Base-by-base conservation (phyloP, 2,888 invertebrate species). In the Ecdyonurus torrentis region DNA sequence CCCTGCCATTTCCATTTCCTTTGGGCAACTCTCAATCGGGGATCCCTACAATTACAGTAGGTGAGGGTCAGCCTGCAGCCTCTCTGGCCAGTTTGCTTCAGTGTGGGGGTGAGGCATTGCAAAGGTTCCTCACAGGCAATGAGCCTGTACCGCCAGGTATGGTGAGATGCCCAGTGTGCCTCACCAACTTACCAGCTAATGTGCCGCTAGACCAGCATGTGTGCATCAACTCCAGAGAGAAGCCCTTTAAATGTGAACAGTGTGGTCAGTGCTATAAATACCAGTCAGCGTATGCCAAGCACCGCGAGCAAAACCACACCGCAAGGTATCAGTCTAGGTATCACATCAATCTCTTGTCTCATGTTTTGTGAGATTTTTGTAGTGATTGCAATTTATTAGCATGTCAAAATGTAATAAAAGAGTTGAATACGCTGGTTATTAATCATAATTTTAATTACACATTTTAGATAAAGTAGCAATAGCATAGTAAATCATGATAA, bases 201-300 rank as follows among this genome's bases (percentile, higher is more conserved):
- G 90, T 90, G 89, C 79, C 91, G 50, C 77, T 91, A 61, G 91
- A 91, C 73, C 87, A 90, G 68, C 91, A 91, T 74, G 88, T 89
- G 0, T 85, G 89, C 0, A 76, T 92, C 22, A 91, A 91, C 74
- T 86, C 90, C 64, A 75, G 81, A 71, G 91, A 91, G 74, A 92
- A 91, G 71, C 91, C 91, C 18, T 91, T 91, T 76, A 89, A 91
- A 55, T 92, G 91, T 76, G 91, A 91, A 71, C 91, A 91, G 73
- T 92, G 91, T 74, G 91, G 91, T 2, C 91, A 92, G 72, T 89
- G 90, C 71, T 92, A 92, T 77, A 83, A 88, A 68, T 92, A 91
- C 74, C 81, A 91, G 65, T 91, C 91, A 53, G 91, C 91, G 50
- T 87, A 86, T 73, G 84, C 86, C 60, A 86, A 86, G 72, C 91